phyloP scores from a whole-genome alignment of 2,113 vertebrate species.

The Pycnonotus jocosus region DNA sequence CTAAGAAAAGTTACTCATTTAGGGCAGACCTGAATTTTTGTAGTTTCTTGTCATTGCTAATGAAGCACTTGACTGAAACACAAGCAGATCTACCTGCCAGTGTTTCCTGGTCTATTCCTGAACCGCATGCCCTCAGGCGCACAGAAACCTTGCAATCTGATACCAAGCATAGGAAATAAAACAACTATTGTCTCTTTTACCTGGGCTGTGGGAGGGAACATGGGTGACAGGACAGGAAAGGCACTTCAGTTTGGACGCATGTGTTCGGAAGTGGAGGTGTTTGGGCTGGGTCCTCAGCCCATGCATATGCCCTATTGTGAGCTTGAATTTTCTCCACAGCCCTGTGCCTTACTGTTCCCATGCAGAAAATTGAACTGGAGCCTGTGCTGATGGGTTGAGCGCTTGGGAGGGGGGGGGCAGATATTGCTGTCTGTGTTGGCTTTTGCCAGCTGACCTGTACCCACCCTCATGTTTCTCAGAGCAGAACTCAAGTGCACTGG shows the following conservation, averaged over 20 bases:
- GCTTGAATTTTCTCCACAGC: background rate
- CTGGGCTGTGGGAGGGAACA: background rate
- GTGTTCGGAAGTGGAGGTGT: background rate
- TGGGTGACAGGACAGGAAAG: background rate
- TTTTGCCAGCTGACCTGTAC: background rate
- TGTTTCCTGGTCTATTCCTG: background rate
- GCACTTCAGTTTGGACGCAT: background rate
- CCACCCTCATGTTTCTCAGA: background rate
- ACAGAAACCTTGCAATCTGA: background rate
- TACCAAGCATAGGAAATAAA: background rate
- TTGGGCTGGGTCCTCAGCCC: background rate
- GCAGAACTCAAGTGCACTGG: background rate
- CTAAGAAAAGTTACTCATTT: background rate
- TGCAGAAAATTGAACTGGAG: background rate
- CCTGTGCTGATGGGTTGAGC: background rate
- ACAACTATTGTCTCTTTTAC: background rate
- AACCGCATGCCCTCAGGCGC: background rate
- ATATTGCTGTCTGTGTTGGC: background rate
- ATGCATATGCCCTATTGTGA: background rate
- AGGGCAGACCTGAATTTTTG: background rate
- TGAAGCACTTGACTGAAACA: background rate
- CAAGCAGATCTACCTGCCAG: background rate
- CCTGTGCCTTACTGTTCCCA: background rate
- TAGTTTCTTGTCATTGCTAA: background rate
- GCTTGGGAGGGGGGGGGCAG: accelerated